phyloP scores from a whole-genome alignment of 2,888 invertebrate species.

The Busseola fusca region DNA sequence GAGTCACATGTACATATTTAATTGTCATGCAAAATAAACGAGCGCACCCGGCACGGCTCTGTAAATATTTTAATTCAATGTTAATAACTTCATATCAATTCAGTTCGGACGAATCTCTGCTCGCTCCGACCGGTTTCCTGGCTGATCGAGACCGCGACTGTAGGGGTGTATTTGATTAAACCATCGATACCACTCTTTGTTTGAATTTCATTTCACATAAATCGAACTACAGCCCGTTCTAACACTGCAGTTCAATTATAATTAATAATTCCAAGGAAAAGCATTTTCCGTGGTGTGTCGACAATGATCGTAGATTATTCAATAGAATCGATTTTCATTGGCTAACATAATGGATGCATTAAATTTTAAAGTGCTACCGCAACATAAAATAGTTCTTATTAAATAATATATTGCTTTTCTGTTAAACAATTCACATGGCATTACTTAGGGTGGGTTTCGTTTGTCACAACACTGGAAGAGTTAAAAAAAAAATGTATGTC shows the following conservation, averaged over 20 bases:
- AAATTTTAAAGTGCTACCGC: slow-evolving; percentile 68
- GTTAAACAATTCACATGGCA: slow-evolving; percentile 52
- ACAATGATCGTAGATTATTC: slow-evolving; percentile 68
- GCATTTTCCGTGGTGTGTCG: slow-evolving; percentile 55
- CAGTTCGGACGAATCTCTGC: slow-evolving; percentile 65
- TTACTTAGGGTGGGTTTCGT: neutral
- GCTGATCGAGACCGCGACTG: slow-evolving; percentile 61
- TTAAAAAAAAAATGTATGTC: neutral
- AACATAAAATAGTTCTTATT: slow-evolving; percentile 63
- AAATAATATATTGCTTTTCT: slow-evolving; percentile 66
- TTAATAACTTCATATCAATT: slow-evolving; percentile 81
- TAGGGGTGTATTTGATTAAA: slow-evolving; percentile 72
- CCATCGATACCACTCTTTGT: slow-evolving; percentile 72
- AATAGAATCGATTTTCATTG: slow-evolving; percentile 71
- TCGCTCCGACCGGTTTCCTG: slow-evolving; percentile 73
- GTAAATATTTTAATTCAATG: slow-evolving; percentile 84
- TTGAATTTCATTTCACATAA: slow-evolving; percentile 72
- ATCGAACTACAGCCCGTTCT: slow-evolving; percentile 57
- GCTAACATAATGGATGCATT: slow-evolving; percentile 67
- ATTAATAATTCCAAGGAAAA: slow-evolving; percentile 59
- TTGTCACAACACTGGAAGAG: slow-evolving; percentile 3
- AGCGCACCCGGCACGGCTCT: slow-evolving; percentile 74
- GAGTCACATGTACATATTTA: slow-evolving; percentile 74
- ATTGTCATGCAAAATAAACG: slow-evolving; percentile 84
- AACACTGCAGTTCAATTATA: slow-evolving; percentile 47